Evolutionary conservation across 2,888 invertebrate genomes (phyloP).

Genomic region (Drosophila peninsularis): DNA sequence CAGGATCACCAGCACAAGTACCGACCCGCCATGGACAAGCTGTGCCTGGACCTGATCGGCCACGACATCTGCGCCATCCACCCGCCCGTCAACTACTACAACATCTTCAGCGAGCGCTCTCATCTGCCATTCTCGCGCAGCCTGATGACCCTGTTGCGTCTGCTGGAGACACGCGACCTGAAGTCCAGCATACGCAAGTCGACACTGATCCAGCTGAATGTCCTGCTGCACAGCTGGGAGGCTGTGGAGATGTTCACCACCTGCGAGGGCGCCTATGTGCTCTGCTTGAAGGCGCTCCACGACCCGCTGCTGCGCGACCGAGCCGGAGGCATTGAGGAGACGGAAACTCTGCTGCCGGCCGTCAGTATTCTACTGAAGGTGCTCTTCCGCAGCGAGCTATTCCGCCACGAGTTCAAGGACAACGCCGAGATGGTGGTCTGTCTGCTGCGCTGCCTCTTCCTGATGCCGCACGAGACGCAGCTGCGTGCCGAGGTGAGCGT

Average conservation of each 20-base stretch:
- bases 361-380: conserved; percentile 66
- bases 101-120: conserved; percentile 64
- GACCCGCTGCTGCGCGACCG: conserved; percentile 16
- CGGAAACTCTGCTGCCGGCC: conserved; percentile 61
- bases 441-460: conserved; percentile 76
- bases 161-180: conserved; percentile 75
- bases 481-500: conserved; percentile 73
- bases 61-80: conserved; percentile 74
- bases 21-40: conserved; percentile 58
- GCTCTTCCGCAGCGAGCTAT: conserved; percentile 51
- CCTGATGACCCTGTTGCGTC: conserved; percentile 70
- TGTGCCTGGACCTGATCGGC: conserved; percentile 69
- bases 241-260: conserved; percentile 28
- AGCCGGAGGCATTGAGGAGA: background rate
- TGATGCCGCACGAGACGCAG: conserved; percentile 69
- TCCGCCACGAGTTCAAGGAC: conserved; percentile 71
- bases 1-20: conserved; percentile 55
- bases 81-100: conserved; percentile 61
- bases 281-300: conserved; percentile 21
- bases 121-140: conserved; percentile 24
- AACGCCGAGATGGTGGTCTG: conserved; percentile 72
- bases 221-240: conserved; percentile 69
- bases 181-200: conserved; percentile 81
- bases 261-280: conserved; percentile 9
- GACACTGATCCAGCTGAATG: conserved; percentile 54